Conservation (phyloP, 2,113 vertebrate species). For the Promerops cafer region DNA sequence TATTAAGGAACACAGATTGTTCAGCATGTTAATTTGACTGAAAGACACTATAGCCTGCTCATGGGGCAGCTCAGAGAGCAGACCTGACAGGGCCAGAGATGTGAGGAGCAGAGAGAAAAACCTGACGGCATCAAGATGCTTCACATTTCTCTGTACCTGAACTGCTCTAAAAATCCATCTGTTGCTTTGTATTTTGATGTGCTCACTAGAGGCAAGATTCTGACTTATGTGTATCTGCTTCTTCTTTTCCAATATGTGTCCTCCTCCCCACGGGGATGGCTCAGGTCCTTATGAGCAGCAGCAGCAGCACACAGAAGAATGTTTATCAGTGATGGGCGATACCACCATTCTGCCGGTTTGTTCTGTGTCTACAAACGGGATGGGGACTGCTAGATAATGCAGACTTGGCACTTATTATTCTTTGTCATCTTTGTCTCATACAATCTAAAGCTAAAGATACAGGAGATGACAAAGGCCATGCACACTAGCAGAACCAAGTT, state of each 20-base stretch:
- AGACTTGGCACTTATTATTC: too few relatives aligned
- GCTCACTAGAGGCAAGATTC: not conserved
- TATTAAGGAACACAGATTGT: not conserved
- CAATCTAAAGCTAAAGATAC: too few relatives aligned
- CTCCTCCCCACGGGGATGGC: not conserved
- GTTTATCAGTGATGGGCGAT: rapidly evolving
- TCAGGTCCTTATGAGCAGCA: not conserved
- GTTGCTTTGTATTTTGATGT: not conserved
- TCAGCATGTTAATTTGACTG: not conserved
- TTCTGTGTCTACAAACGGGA: too few relatives aligned
- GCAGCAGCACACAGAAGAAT: not conserved
- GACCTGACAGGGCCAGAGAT: not conserved
- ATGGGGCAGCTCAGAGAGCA: not conserved
- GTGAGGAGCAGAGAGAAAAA: not conserved
- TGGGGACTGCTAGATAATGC: too few relatives aligned
- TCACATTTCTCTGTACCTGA: not conserved
- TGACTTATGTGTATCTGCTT: not conserved
- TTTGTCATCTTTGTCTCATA: too few relatives aligned
- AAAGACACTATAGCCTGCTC: not conserved
- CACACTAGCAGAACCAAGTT: too few relatives aligned
- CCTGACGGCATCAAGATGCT: not conserved
- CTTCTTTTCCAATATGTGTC: not conserved
- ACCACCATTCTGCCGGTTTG: too few relatives aligned
- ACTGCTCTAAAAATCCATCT: not conserved
- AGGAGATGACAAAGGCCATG: too few relatives aligned